Conservation (phyloP, 1,140 invertebrate species). For the Nautilus pompilius region DNA sequence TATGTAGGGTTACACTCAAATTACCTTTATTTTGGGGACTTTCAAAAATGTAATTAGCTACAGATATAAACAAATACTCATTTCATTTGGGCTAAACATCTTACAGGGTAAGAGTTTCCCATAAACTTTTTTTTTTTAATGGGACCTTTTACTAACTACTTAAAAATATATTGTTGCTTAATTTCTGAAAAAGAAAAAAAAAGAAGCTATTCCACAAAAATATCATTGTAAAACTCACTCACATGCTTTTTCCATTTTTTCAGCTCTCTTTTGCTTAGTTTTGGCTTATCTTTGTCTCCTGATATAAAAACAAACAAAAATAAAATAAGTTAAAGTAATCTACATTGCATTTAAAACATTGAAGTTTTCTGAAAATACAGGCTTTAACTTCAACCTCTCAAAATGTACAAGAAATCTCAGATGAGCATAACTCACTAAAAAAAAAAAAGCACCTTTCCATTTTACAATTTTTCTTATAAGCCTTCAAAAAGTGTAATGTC, state of each 20-base stretch:
- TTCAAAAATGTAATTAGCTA: not conserved
- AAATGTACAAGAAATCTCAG: no score
- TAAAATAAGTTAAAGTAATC: not conserved
- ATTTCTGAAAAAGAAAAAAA: not conserved
- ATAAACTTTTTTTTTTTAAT: not conserved
- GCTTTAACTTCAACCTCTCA: no score
- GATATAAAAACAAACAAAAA: slow-evolving; percentile 16
- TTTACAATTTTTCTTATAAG: no score
- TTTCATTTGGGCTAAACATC: not conserved
- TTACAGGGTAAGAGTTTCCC: not conserved
- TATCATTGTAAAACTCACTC: slow-evolving; percentile 9
- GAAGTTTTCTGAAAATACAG: not conserved
- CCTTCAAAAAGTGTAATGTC: no score
- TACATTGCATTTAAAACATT: not conserved
- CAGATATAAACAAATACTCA: not conserved
- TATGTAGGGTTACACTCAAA: not conserved
- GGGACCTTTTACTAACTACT: not conserved
- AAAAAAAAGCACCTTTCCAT: no score
- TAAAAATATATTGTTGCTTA: not conserved
- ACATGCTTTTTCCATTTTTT: slow-evolving; percentile 85
- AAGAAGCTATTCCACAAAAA: not conserved
- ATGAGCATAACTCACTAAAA: no score
- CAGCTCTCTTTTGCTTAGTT: slow-evolving; percentile 90
- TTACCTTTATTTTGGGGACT: not conserved
- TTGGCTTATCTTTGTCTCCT: slow-evolving; percentile 43